These are phyloP conservation scores for Cochlearius cochlearius DNA, from an alignment of 2,113 vertebrate species.

Conservation along the genomic window DNA sequence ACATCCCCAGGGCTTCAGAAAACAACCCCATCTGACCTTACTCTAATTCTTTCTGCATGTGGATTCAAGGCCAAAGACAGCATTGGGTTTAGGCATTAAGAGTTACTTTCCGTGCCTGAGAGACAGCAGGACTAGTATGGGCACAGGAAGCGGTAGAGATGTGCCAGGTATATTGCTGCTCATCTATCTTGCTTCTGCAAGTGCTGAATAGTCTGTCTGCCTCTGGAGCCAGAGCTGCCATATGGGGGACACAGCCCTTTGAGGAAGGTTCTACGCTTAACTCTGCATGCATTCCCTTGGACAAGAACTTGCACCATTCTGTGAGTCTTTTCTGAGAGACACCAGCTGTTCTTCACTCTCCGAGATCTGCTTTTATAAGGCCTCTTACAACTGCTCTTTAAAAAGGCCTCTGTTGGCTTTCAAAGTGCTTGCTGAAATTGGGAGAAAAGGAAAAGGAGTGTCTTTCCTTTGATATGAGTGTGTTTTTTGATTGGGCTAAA, in stretches of 20 bases:
- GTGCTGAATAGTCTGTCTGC: background rate
- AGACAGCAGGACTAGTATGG: background rate
- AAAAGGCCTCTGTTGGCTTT: background rate
- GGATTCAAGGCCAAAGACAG: background rate
- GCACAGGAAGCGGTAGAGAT: fast-evolving
- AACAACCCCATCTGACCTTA: conserved; percentile 9
- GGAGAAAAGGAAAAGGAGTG: background rate
- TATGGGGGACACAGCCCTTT: background rate
- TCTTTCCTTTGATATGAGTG: background rate
- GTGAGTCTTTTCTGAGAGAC: background rate
- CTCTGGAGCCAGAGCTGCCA: background rate
- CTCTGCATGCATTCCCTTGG: background rate
- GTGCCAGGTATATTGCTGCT: background rate
- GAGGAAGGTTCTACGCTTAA: fast-evolving
- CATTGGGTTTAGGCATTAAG: background rate
- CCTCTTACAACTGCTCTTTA: background rate
- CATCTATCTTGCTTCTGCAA: background rate
- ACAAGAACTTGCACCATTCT: background rate
- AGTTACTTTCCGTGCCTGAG: background rate
- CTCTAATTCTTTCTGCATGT: background rate
- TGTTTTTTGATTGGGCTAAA: background rate
- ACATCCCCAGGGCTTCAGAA: background rate
- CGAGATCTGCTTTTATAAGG: background rate
- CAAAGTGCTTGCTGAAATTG: background rate
- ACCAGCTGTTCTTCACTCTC: background rate